Conservation (phyloP, 2,797 vertebrate genomes). For the Enteromius mattozi region DNA sequence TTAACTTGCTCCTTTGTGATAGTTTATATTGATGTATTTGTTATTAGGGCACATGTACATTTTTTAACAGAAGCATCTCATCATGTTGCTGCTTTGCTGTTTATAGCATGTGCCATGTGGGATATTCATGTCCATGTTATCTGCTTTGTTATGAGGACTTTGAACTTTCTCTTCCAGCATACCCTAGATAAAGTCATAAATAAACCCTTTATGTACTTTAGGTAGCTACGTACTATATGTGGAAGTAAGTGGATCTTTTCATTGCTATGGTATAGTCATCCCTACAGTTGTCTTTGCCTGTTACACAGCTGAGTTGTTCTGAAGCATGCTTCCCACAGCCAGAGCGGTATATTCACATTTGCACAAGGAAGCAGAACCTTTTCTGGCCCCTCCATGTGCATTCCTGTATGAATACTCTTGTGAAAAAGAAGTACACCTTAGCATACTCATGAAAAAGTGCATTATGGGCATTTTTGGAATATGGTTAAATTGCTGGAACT, state of each 20-base stretch:
- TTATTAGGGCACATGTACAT: neutral
- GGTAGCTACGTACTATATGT: neutral
- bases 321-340: conserved; percentile 1
- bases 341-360: neutral
- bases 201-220: neutral
- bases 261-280: neutral
- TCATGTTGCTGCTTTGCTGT: neutral
- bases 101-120: neutral
- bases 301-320: conserved; percentile 17
- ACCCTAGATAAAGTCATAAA: neutral
- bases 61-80: neutral
- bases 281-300: neutral
- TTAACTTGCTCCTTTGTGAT: neutral
- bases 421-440: conserved; percentile 5
- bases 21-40: neutral
- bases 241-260: neutral
- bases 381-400: neutral
- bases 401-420: neutral
- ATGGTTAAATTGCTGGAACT: neutral
- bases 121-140: neutral
- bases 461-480: neutral
- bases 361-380: conserved; percentile 15
- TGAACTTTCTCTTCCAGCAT: neutral
- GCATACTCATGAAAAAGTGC: neutral
- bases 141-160: conserved; percentile 16